phyloP scores from a whole-genome alignment of 2,797 vertebrate species.

The Kryptolebias ocellatus region DNA sequence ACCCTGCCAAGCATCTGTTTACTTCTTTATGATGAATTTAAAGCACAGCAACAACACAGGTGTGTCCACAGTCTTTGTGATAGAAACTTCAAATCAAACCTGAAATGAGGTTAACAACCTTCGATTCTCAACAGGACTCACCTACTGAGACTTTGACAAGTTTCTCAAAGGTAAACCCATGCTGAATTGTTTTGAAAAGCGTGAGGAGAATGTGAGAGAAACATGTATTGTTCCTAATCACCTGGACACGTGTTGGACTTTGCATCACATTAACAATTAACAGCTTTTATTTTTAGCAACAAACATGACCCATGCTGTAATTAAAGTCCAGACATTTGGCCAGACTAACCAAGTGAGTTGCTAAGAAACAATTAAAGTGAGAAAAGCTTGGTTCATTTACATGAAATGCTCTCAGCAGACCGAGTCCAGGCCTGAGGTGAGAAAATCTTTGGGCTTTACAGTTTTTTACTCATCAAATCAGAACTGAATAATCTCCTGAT shows the following conservation, averaged over 20 bases:
- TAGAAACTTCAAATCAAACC: constrained; percentile 22
- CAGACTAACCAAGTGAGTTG: no score
- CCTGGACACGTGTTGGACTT: not conserved
- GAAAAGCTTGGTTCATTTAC: constrained; percentile 33
- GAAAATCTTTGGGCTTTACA: constrained; percentile 37
- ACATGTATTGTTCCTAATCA: constrained; percentile 9
- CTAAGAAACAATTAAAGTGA: not conserved
- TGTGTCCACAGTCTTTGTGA: not conserved
- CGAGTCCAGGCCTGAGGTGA: constrained; percentile 7
- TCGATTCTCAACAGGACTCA: constrained; percentile 36
- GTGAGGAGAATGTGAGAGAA: constrained; percentile 20
- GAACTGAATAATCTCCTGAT: constrained; percentile 21
- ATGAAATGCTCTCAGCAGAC: constrained; percentile 29
- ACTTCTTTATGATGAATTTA: no score
- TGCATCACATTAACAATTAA: constrained; percentile 1
- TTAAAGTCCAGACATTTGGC: no score
- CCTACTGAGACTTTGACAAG: constrained; percentile 18
- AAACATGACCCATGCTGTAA: constrained; percentile 8
- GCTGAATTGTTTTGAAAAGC: constrained; percentile 15
- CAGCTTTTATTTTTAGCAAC: constrained; percentile 14
- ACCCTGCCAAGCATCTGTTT: no score
- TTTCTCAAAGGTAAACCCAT: constrained; percentile 27
- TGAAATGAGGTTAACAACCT: constrained; percentile 45
- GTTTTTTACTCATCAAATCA: constrained; percentile 33
- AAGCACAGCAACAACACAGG: no score